Conservation (phyloP, 1,140 invertebrate species). For the Paraescarpia echinospica region DNA sequence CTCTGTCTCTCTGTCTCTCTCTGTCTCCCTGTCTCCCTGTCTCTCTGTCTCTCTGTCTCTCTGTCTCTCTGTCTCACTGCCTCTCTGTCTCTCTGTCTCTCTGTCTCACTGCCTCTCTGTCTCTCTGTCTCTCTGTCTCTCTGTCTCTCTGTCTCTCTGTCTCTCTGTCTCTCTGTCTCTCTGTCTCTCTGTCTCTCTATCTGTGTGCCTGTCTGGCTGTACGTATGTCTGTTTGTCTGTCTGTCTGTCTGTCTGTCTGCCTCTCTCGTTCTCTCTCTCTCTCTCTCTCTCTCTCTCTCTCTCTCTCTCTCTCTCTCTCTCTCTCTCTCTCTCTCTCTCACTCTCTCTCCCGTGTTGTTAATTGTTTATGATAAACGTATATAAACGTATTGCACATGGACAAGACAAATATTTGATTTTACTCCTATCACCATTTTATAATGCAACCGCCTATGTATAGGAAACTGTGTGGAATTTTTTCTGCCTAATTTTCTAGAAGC, state of each 20-base stretch:
- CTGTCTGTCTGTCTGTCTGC: too few species aligned
- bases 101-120: conserved; percentile 24
- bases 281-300: conserved; percentile 4
- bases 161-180: too few species aligned
- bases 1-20: not conserved
- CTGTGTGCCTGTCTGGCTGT: too few species aligned
- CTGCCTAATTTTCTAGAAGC: not conserved
- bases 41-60: too few species aligned
- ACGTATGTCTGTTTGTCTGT: too few species aligned
- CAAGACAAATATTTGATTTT: too few species aligned
- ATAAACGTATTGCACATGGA: too few species aligned
- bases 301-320: not conserved
- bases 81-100: conserved; percentile 29
- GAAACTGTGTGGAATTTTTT: not conserved
- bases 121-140: conserved; percentile 28
- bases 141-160: too few species aligned
- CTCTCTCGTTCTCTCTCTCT: too few species aligned
- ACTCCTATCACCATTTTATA: not conserved
- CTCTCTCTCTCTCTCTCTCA: not conserved
- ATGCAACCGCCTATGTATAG: not conserved
- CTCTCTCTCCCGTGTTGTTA: conserved; percentile 9
- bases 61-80: conserved; percentile 18
- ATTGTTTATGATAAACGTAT: too few species aligned
- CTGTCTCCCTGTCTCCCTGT: too few species aligned
- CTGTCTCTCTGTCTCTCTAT: conserved; percentile 16